These are phyloP conservation scores for Lochmaea capreae DNA, from an alignment of 2,888 invertebrate genomes.

Conservation along the genomic window DNA sequence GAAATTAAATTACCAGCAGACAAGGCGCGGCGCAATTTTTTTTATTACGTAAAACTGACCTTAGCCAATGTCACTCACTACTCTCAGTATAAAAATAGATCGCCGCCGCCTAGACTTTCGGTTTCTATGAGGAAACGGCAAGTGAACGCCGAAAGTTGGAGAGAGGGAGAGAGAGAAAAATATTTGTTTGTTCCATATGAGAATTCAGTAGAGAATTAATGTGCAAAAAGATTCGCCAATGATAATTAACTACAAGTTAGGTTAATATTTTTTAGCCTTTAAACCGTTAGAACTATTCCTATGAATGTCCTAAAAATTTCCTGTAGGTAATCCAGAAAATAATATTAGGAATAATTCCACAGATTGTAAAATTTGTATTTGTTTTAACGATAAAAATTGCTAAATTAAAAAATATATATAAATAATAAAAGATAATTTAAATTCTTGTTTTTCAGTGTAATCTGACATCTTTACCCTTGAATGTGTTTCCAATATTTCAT, in stretches of 20 bases:
- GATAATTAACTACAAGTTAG: too few relatives aligned
- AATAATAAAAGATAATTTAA: not conserved
- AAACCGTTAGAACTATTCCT: too few relatives aligned
- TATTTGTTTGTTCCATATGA: constrained; percentile 13
- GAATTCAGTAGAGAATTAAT: too few relatives aligned
- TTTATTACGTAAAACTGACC: constrained; percentile 64
- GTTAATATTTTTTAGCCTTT: too few relatives aligned
- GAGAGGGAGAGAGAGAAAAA: constrained; percentile 1
- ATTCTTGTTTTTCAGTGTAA: not conserved
- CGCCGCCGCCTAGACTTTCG: constrained; percentile 48
- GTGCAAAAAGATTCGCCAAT: too few relatives aligned
- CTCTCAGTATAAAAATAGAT: constrained; percentile 52
- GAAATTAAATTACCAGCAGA: constrained; percentile 3
- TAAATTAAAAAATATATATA: not conserved
- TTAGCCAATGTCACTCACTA: constrained; percentile 61
- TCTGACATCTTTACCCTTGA: constrained; percentile 7
- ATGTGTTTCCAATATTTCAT: not conserved
- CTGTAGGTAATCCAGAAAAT: too few relatives aligned
- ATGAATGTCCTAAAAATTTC: too few relatives aligned
- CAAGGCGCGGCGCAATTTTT: constrained; percentile 30
- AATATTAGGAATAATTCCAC: too few relatives aligned
- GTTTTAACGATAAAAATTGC: not conserved
- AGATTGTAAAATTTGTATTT: too few relatives aligned
- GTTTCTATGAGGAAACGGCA: constrained; percentile 49
- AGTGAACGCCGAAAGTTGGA: not conserved